Evolutionary conservation across 2,888 invertebrate genomes (phyloP), one percentile per base, ranked within the genome.

Genomic region (Odontothrips loti): DNA sequence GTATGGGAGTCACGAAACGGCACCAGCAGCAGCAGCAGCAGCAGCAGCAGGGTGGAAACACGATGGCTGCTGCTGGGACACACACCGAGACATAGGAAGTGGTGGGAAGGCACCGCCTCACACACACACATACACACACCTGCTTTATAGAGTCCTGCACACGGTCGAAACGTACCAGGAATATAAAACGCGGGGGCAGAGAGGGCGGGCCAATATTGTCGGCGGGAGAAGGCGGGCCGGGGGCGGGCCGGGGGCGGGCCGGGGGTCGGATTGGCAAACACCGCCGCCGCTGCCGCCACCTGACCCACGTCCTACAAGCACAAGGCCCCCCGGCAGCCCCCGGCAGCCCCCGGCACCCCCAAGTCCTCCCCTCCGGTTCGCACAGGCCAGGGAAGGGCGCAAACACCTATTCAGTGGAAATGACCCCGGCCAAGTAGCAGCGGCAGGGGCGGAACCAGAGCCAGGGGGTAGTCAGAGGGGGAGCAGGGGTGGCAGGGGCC

Each of bases 91-190:
- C 23, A 68, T 11, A 68, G 63, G n/a, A n/a, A 63, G 63, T 20
- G 63, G 23, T 6, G 68, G 11, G 23, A 68, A 23, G 23, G 68
- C 20, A 23, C 20, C 68, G 11, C 68, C 23, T 11, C 68, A 23
- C 68, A 23, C 68, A 1, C 68, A 10, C 68, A 68, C 68, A 68
- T 23, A 23, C 23, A 23, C 27, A 75, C 68, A 75, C 68, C 68
- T 75, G 68, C 27, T 75, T 75, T 75, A 75, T 75, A 27, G 68
- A 75, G 68, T 75, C 68, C 68, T 75, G 68, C n/a, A n/a, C 68
- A 11, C 68, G 27, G 68, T 43, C 68, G 68, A 75, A 27, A 75
- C 68, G 68, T 75, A 75, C 23, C 68, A 23, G 68, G 68, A 75
- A 75, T 75, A 75, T 75, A 27, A 75, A 75, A 75, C 68, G 68